phyloP scores from a whole-genome alignment of 2,797 vertebrate genomes.

The Galago senegalensis region DNA sequence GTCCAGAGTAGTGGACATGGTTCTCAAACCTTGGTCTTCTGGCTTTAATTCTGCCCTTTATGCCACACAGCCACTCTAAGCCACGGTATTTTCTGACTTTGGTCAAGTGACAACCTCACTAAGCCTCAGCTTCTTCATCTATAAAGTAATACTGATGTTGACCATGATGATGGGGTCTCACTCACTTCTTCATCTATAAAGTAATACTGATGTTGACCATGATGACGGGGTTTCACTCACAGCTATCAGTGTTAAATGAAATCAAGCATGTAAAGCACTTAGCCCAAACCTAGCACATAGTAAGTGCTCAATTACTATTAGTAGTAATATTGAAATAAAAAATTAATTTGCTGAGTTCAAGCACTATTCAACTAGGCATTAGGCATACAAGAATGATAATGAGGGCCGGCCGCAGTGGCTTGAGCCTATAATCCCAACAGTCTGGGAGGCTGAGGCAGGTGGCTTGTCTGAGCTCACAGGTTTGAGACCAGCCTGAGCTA shows the following conservation, averaged over 20 bases:
- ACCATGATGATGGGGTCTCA: not conserved
- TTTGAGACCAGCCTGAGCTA: too few species aligned
- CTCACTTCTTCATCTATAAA: not conserved
- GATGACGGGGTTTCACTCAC: not conserved
- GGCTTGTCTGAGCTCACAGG: too few species aligned
- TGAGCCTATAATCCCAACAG: too few species aligned
- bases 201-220: not conserved
- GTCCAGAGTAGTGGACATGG: not conserved
- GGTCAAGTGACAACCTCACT: not conserved
- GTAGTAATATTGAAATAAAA: not conserved
- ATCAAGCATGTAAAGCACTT: not conserved
- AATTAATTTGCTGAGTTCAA: not conserved
- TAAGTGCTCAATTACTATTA: not conserved
- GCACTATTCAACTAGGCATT: not conserved
- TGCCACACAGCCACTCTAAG: not conserved
- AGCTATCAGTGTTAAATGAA: not conserved
- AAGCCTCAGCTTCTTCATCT: not conserved
- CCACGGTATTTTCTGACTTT: not conserved
- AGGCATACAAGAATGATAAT: not conserved
- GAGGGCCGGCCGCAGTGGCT: not conserved
- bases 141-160: not conserved
- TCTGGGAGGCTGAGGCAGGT: too few species aligned
- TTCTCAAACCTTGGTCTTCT: not conserved
- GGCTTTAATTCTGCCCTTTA: not conserved
- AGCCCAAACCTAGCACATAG: not conserved